Conservation (phyloP, 2,797 vertebrate species). For the Etheostoma perlongum region DNA sequence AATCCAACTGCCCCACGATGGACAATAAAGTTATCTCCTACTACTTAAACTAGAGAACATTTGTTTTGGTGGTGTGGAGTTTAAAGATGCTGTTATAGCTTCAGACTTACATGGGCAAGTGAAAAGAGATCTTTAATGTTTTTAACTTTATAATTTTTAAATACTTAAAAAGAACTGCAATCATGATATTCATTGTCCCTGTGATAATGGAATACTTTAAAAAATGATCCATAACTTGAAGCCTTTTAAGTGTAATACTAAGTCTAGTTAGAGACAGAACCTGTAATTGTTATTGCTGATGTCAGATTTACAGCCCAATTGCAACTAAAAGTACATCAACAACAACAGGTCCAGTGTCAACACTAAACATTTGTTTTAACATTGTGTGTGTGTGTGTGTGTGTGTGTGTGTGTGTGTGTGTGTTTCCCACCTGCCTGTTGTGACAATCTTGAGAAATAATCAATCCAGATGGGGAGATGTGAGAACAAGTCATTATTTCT, state of each 20-base stretch:
- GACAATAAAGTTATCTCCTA: no score
- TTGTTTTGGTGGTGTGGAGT: neutral
- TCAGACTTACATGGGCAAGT: neutral
- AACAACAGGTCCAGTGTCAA: conserved; percentile 62
- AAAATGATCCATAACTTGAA: neutral
- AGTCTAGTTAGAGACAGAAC: conserved; percentile 4
- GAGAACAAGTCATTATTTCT: conserved; percentile 53
- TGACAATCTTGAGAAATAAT: conserved; percentile 73
- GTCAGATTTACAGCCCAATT: conserved; percentile 54
- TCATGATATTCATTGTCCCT: no score
- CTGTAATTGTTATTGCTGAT: conserved; percentile 32
- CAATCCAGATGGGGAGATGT: conserved; percentile 83
- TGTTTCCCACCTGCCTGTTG: conserved; percentile 60
- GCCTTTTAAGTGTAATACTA: neutral
- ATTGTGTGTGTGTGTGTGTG: conserved; percentile 38
- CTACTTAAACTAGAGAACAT: neutral
- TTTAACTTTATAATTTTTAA: neutral
- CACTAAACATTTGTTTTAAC: conserved; percentile 72
- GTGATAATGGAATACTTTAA: neutral
- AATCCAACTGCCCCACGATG: no score
- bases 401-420: conserved; percentile 28
- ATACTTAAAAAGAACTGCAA: neutral
- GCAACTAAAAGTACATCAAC: conserved; percentile 63
- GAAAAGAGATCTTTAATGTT: neutral
- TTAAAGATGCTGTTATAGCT: neutral